These are phyloP conservation scores for Drosophila rellima DNA, from an alignment of 2,888 invertebrate genomes.

Conservation along the genomic window DNA sequence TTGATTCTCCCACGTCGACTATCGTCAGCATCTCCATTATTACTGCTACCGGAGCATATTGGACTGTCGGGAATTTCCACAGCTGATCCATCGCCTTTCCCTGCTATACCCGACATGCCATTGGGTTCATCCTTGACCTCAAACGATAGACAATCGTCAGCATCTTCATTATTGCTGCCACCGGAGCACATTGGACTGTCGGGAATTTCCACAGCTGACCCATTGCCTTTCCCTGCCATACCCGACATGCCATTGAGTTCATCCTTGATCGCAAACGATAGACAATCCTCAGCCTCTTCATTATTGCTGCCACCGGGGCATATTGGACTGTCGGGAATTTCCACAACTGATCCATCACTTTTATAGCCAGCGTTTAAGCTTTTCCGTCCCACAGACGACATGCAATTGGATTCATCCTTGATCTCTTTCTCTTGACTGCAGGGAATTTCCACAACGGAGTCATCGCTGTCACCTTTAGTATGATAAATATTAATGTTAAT, in stretches of 20 bases:
- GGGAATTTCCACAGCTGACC: not conserved
- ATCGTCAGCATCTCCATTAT: not conserved
- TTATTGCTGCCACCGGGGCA: not conserved
- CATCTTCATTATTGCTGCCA: not conserved
- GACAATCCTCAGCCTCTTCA: not conserved
- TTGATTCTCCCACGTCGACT: not conserved
- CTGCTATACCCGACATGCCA: too few relatives aligned
- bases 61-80: not conserved
- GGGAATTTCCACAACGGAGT: not conserved
- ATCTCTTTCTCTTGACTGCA: not conserved
- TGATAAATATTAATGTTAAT: not conserved
- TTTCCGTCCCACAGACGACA: not conserved
- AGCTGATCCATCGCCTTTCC: not conserved
- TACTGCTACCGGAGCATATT: not conserved
- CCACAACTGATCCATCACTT: not conserved
- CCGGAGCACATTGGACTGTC: not conserved
- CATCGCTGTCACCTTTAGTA: constrained; percentile 3
- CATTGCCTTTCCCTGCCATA: not conserved
- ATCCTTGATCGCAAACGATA: not conserved
- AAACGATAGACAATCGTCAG: not conserved
- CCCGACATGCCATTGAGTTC: not conserved
- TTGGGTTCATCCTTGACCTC: not conserved
- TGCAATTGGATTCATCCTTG: not conserved
- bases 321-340: not conserved
- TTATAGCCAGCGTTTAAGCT: not conserved